Evolutionary conservation across 2,888 invertebrate genomes (phyloP), one percentile per base, ranked within the genome.

Genomic region (Scaptomyza flava): DNA sequence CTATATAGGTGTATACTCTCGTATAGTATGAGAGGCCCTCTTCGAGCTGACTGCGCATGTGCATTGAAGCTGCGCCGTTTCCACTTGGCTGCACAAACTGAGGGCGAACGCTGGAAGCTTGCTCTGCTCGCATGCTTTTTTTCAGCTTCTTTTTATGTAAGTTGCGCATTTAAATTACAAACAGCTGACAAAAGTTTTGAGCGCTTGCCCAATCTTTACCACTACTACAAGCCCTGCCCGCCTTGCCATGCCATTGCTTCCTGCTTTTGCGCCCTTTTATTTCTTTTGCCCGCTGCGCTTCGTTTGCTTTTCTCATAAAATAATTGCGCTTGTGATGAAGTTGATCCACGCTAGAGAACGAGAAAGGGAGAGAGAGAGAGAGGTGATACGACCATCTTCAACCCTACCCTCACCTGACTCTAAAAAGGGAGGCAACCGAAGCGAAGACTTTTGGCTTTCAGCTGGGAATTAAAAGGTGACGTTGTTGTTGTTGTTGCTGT

Each of bases 81-180:
- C 84, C 84, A 79, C 59, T 83, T 72, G 68, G 81, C 56, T 86
- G 73, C 76, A 75, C 72, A 62, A 68, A 71, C 77, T 68, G 54
- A 56, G 68, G 75, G 77, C 61, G 75, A 61, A 27, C 27, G 48
- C 34, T 23, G 33, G 34, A 20, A 50, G 52, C 50, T 38, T 27
- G 48, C 58, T n/a, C 2, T n/a, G 36, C n/a, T 36, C 27, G 27
- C 27, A 27, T 27, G 65, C 17, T 41, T n/a, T 14, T 7, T n/a
- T 17, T 65, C 30, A 59, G 59, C 31, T 58, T 50, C 42, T 14
- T 27, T 51, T 68, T 77, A 74, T 77, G 66, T 82, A 82, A 85
- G 83, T 75, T 82, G 80, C 86, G 68, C 81, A 81, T 83, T 86
- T 77, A 86, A 83, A 86, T 83, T 86, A 86, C 87, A 81, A 83